Percentiles rank a stretch among this genome's conserved stretches.
Evolutionary conservation across 2,113 vertebrate species (phyloP).

Genomic region (Puntigrus tetrazona): DNA sequence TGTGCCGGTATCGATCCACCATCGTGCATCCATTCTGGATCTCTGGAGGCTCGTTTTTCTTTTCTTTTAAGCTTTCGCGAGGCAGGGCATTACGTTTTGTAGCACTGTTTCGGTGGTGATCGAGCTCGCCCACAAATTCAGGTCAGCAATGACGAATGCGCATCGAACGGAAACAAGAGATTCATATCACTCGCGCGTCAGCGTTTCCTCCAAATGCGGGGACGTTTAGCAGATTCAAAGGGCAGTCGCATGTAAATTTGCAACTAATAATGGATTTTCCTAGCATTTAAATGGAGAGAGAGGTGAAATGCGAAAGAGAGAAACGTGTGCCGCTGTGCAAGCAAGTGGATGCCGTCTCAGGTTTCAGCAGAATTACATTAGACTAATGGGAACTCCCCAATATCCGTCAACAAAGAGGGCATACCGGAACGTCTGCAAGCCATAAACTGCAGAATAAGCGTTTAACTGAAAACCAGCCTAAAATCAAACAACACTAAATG

Average conservation of each 20-base stretch:
- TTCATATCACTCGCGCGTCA: background rate
- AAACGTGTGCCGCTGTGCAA: background rate
- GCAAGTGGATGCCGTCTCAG: background rate
- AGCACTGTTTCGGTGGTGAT: background rate
- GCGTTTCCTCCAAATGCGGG: background rate
- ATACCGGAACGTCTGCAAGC: constrained; percentile 38
- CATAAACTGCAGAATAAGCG: constrained; percentile 34
- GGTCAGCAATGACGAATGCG: background rate
- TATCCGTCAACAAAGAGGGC: constrained; percentile 31
- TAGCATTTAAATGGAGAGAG: background rate
- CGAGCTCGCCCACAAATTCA: background rate
- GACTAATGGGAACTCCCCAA: constrained; percentile 47
- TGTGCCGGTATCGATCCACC: constrained; percentile 47
- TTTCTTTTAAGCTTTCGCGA: constrained; percentile 44
- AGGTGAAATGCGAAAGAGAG: background rate
- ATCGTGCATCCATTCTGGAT: constrained; percentile 49
- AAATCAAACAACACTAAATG: background rate
- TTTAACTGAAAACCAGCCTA: constrained; percentile 18
- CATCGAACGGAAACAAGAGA: background rate
- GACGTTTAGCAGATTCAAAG: background rate
- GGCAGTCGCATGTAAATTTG: background rate
- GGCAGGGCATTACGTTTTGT: background rate
- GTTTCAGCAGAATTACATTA: constrained; percentile 54
- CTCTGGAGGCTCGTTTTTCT: constrained; percentile 43
- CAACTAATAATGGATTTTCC: background rate